A percentile compares a stretch with the other conserved stretches of the same genome.
These are phyloP conservation scores for Macroglossus sobrinus DNA, from an alignment of 2,113 vertebrate genomes.

Conservation along the genomic window DNA sequence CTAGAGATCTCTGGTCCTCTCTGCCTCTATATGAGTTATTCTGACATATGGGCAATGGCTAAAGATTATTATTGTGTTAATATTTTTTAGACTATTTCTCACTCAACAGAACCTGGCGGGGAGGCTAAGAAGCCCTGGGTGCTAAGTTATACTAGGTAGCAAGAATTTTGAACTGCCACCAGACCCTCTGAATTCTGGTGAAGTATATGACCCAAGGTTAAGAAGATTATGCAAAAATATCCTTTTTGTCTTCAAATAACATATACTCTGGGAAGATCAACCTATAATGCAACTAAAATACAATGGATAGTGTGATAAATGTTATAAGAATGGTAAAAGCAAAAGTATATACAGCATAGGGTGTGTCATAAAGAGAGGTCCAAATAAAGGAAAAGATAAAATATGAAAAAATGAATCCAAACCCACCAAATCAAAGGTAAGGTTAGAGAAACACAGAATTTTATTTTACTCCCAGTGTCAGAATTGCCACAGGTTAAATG, in stretches of 20 bases:
- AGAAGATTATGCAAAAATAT: background rate
- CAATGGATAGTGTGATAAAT: background rate
- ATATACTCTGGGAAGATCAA: background rate
- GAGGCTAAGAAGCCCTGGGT: background rate
- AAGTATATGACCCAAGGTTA: background rate
- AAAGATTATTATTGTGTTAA: background rate
- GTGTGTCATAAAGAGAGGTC: background rate
- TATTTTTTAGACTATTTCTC: background rate
- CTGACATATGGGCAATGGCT: background rate
- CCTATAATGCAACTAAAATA: background rate
- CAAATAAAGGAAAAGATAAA: background rate
- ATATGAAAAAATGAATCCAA: background rate
- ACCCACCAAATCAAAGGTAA: background rate
- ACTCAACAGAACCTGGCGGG: background rate
- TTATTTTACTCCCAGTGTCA: background rate
- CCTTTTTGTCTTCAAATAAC: background rate
- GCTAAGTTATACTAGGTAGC: background rate
- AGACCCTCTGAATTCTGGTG: background rate
- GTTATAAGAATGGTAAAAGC: background rate
- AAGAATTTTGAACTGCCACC: background rate
- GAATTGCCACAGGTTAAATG: background rate
- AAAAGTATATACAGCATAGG: background rate
- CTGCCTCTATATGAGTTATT: background rate
- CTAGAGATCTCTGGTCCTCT: background rate
- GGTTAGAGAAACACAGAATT: background rate